phyloP scores from a whole-genome alignment of 2,888 invertebrate species.

The Pinctada fucata region DNA sequence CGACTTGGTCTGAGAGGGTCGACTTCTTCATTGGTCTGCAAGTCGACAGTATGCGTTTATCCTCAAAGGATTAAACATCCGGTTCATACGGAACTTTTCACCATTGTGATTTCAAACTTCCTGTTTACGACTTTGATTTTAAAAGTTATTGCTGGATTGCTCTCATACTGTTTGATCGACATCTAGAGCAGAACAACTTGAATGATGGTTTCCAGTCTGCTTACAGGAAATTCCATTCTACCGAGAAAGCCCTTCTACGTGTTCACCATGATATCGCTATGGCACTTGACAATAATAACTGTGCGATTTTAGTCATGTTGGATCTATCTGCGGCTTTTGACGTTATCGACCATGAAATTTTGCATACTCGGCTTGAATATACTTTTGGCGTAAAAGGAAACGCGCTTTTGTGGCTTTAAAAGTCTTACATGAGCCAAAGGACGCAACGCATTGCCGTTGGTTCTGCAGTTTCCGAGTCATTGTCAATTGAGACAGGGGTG shows the following conservation, averaged over 20 bases:
- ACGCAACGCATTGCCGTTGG: neutral
- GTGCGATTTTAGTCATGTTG: neutral
- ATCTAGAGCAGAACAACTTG: neutral
- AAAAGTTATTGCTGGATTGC: too few relatives aligned
- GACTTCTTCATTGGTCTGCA: too few relatives aligned
- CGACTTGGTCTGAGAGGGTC: too few relatives aligned
- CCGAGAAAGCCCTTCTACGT: constrained; percentile 1
- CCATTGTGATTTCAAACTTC: too few relatives aligned
- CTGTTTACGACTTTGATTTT: too few relatives aligned
- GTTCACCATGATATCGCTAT: constrained; percentile 9
- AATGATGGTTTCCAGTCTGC: constrained; percentile 6
- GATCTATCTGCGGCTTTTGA: too few relatives aligned
- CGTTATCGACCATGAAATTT: too few relatives aligned
- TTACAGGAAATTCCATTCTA: constrained; percentile 2
- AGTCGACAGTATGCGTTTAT: too few relatives aligned
- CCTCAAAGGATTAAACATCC: too few relatives aligned
- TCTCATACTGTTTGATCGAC: neutral
- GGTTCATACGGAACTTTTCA: too few relatives aligned
- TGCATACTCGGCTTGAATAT: neutral
- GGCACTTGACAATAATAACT: constrained; percentile 9
- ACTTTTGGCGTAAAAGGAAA: constrained; percentile 9
- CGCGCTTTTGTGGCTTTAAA: constrained; percentile 1
- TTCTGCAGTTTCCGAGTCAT: too few relatives aligned
- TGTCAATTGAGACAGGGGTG: neutral
- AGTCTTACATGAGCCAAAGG: constrained; percentile 8